Evolutionary conservation across 2,113 vertebrate species (phyloP).

Genomic region (Microtus richardsoni): DNA sequence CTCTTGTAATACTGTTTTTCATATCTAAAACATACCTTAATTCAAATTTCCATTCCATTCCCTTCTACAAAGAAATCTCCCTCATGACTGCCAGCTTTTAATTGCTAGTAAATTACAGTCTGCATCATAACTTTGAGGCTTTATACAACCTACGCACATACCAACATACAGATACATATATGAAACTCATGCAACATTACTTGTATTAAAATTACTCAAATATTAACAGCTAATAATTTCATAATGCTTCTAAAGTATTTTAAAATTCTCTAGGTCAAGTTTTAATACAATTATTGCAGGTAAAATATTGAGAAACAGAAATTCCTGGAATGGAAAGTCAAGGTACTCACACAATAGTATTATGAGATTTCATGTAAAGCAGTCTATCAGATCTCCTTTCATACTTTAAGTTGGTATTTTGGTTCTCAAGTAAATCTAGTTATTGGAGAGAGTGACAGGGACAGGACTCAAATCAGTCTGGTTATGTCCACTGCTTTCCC

Average conservation of each 20-base stretch:
- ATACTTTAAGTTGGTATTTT: constrained; percentile 41
- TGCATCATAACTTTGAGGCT: background rate
- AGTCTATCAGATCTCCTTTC: constrained; percentile 39
- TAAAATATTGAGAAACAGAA: constrained; percentile 45
- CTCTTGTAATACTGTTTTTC: constrained; percentile 35
- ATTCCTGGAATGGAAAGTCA: constrained; percentile 36
- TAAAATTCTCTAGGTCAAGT: constrained; percentile 39
- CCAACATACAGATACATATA: background rate
- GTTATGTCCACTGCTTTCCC: background rate
- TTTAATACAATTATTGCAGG: constrained; percentile 13
- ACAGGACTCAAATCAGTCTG: constrained; percentile 28
- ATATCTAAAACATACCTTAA: constrained; percentile 38
- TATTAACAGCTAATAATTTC: constrained; percentile 57
- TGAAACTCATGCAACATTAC: background rate
- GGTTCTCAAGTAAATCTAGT: background rate
- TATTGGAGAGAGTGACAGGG: constrained; percentile 9
- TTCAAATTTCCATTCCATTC: constrained; percentile 48
- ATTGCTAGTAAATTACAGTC: background rate
- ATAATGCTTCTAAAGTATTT: constrained; percentile 48
- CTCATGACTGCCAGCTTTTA: constrained; percentile 5
- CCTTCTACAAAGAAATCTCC: background rate
- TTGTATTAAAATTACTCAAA: constrained; percentile 53
- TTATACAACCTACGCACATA: background rate
- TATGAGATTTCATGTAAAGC: background rate
- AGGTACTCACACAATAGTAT: background rate